Percentiles rank a stretch among this genome's conserved stretches.
Evolutionary conservation across 2,888 invertebrate species (phyloP).

Genomic region (Lycaena phlaeas): DNA sequence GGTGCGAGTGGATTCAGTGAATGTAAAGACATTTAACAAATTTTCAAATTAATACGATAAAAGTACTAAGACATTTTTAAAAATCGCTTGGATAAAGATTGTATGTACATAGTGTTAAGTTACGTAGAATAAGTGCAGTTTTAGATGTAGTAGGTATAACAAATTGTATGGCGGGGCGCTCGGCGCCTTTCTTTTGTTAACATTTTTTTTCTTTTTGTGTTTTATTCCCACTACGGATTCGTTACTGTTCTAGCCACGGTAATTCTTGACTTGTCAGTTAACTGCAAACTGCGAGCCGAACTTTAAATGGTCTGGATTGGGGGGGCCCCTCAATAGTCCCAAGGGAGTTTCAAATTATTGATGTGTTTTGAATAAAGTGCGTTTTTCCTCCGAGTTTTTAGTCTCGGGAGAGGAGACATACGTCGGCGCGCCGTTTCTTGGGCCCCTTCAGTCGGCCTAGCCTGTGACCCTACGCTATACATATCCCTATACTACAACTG

Average conservation of each 20-base stretch:
- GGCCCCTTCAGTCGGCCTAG: conserved; percentile 3
- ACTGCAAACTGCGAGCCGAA: conserved; percentile 14
- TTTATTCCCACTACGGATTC: conserved; percentile 26
- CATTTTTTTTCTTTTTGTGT: conserved; percentile 20
- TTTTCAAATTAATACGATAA: conserved; percentile 69
- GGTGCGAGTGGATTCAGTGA: conserved; percentile 67
- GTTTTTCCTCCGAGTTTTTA: conserved; percentile 4
- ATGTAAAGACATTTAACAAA: conserved; percentile 70
- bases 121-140: conserved; percentile 55
- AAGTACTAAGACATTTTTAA: conserved; percentile 68
- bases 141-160: conserved; percentile 72
- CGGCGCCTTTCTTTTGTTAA: conserved; percentile 26
- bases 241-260: conserved; percentile 36
- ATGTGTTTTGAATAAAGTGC: background rate
- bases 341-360: background rate
- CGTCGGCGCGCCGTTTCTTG: background rate
- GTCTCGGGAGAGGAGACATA: background rate
- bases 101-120: conserved; percentile 69
- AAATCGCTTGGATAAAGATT: conserved; percentile 64
- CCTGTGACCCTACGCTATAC: conserved; percentile 5
- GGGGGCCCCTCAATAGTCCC: background rate
- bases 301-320: background rate
- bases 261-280: conserved; percentile 16
- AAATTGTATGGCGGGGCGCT: conserved; percentile 54
- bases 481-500: conserved; percentile 7